Percentiles rank a stretch among this genome's conserved stretches.
These are phyloP conservation scores for Hydrolagus affinis DNA, from an alignment of 2,113 vertebrate genomes.

Conservation along the genomic window DNA sequence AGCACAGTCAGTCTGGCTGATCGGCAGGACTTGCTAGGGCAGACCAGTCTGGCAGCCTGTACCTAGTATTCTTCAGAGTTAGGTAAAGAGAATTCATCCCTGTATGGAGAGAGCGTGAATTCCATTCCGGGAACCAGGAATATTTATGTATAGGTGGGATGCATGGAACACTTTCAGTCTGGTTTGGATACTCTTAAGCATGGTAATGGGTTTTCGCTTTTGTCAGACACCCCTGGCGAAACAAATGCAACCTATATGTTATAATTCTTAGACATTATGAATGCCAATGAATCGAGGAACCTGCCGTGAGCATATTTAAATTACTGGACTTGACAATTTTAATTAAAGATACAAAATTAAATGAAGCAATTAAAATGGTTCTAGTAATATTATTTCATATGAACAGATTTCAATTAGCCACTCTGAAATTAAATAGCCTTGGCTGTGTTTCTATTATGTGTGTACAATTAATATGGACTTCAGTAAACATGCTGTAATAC, in stretches of 20 bases:
- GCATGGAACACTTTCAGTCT: no score
- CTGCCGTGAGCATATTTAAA: background rate
- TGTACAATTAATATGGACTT: background rate
- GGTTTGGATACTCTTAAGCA: no score
- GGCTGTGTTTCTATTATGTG: background rate
- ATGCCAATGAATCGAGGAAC: background rate
- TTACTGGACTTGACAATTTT: constrained; percentile 10
- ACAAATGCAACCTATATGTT: background rate
- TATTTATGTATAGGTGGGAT: no score
- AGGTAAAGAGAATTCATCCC: no score
- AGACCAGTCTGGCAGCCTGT: no score
- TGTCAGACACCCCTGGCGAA: background rate
- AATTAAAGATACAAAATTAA: background rate
- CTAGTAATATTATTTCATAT: constrained; percentile 10
- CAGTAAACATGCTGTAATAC: background rate
- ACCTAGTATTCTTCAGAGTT: no score
- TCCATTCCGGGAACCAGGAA: no score
- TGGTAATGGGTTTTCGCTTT: no score
- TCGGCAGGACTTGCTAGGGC: no score
- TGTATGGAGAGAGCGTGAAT: no score
- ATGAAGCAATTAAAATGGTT: constrained; percentile 9
- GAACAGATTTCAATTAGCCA: constrained; percentile 28
- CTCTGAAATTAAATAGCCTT: constrained; percentile 9
- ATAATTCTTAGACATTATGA: background rate
- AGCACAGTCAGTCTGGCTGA: no score